phyloP scores from a whole-genome alignment of 2,113 vertebrate genomes.

The Chaetodon trifascialis region DNA sequence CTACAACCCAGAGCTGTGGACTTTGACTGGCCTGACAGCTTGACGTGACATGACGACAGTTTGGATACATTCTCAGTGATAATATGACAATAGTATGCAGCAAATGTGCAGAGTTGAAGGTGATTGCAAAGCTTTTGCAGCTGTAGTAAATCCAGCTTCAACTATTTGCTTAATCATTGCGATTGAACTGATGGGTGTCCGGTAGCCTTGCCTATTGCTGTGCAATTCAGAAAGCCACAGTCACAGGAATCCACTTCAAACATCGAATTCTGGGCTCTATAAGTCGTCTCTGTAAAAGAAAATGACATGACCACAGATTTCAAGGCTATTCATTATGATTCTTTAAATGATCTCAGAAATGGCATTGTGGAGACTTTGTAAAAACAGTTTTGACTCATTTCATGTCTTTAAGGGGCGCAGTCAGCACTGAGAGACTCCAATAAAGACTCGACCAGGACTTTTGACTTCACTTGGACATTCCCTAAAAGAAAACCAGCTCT shows the following conservation, averaged over 20 bases:
- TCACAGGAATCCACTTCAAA: background rate
- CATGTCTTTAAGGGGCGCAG: background rate
- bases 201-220: slow-evolving; percentile 20
- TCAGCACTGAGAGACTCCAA: background rate
- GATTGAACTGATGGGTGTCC: background rate
- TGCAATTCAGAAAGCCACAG: slow-evolving; percentile 24
- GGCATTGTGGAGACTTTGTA: background rate
- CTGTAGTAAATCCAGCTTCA: slow-evolving; percentile 4
- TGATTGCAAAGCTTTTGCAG: background rate
- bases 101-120: background rate
- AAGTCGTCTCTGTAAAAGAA: background rate
- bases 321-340: background rate
- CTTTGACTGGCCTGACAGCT: slow-evolving; percentile 10
- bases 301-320: background rate
- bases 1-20: slow-evolving; percentile 26
- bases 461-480: no score
- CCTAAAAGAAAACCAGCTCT: slow-evolving; percentile 35
- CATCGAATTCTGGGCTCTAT: background rate
- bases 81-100: background rate
- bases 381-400: background rate
- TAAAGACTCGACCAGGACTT: slow-evolving; percentile 3
- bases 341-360: background rate
- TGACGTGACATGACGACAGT: background rate
- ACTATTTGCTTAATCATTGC: background rate
- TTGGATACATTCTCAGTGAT: background rate